phyloP scores from a whole-genome alignment of 1,140 invertebrate species.

The Apis dorsata region DNA sequence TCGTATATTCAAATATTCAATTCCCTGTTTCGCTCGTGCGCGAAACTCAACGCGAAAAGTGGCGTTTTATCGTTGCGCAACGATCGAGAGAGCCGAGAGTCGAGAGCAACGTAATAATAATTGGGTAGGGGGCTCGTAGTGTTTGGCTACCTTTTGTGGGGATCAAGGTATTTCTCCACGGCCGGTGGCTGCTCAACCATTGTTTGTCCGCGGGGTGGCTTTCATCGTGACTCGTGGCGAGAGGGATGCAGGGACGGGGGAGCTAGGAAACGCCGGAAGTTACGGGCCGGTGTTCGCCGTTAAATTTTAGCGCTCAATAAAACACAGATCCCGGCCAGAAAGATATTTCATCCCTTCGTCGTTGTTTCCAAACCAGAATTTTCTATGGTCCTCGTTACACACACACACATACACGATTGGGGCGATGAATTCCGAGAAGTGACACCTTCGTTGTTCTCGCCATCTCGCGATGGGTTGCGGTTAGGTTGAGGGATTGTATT shows the following conservation, averaged over 20 bases:
- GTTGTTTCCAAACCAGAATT: too few relatives aligned
- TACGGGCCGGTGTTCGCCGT: constrained; percentile 31
- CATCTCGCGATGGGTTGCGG: too few relatives aligned
- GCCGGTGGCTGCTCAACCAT: constrained; percentile 12
- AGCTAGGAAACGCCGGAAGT: constrained; percentile 43
- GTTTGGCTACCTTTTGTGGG: constrained; percentile 69
- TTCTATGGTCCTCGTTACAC: too few relatives aligned
- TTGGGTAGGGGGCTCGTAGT: constrained; percentile 59
- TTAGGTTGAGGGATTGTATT: too few relatives aligned
- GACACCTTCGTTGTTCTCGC: too few relatives aligned
- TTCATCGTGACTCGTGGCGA: constrained; percentile 53
- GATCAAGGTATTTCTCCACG: constrained; percentile 70
- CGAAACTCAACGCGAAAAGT: constrained; percentile 19
- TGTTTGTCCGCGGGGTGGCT: constrained; percentile 31
- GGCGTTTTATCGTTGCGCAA: constrained; percentile 36
- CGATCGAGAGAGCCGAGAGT: constrained; percentile 24
- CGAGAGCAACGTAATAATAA: constrained; percentile 61
- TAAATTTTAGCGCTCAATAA: constrained; percentile 52
- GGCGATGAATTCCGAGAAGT: too few relatives aligned
- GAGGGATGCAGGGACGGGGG: neutral
- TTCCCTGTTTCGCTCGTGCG: neutral
- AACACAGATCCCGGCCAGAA: constrained; percentile 15
- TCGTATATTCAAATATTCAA: neutral
- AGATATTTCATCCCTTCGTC: too few relatives aligned
- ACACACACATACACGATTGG: too few relatives aligned